These are phyloP conservation scores for Sphaeramia orbicularis DNA, from an alignment of 2,797 vertebrate species.

Conservation along the genomic window DNA sequence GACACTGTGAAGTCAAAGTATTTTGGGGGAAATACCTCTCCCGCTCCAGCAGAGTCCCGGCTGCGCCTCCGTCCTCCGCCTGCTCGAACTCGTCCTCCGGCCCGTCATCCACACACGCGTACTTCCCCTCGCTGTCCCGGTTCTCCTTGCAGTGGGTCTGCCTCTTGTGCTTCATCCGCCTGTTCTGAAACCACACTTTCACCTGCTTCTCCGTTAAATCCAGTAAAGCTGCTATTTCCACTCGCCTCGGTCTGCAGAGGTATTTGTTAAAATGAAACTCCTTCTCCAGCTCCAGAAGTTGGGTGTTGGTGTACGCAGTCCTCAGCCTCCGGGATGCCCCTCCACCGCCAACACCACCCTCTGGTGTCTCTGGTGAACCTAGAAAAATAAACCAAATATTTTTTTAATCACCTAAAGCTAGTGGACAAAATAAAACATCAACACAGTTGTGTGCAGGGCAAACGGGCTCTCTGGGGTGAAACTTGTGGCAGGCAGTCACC, in stretches of 20 bases:
- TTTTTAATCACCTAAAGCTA: too few species aligned
- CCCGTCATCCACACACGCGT: slow-evolving; percentile 87
- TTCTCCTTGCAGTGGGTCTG: slow-evolving; percentile 99
- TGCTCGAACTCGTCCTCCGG: slow-evolving; percentile 92
- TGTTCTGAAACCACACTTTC: slow-evolving; percentile 99
- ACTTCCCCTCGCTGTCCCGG: slow-evolving; percentile 91
- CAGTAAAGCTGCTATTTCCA: slow-evolving; percentile 97
- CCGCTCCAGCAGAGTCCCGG: slow-evolving; percentile 93
- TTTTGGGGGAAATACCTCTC: slow-evolving; percentile 96
- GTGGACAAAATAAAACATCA: too few species aligned
- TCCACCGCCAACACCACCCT: slow-evolving; percentile 85
- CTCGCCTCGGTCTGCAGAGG: slow-evolving; percentile 95
- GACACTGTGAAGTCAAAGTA: slow-evolving; percentile 90
- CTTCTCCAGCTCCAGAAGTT: slow-evolving; percentile 99
- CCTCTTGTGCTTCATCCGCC: slow-evolving; percentile 99
- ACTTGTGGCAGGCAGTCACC: slow-evolving; percentile 75
- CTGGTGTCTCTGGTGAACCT: slow-evolving; percentile 94
- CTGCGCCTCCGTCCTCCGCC: slow-evolving; percentile 70
- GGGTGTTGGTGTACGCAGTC: slow-evolving; percentile 99
- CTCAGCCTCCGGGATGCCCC: slow-evolving; percentile 94
- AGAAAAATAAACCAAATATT: slow-evolving; percentile 45
- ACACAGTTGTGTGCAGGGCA: slow-evolving; percentile 35
- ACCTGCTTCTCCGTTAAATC: slow-evolving; percentile 99
- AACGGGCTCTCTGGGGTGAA: slow-evolving; percentile 77
- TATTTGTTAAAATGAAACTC: slow-evolving; percentile 99